These are phyloP conservation scores for Luehdorfia chinensis DNA, from an alignment of 1,140 invertebrate genomes.

Conservation along the genomic window DNA sequence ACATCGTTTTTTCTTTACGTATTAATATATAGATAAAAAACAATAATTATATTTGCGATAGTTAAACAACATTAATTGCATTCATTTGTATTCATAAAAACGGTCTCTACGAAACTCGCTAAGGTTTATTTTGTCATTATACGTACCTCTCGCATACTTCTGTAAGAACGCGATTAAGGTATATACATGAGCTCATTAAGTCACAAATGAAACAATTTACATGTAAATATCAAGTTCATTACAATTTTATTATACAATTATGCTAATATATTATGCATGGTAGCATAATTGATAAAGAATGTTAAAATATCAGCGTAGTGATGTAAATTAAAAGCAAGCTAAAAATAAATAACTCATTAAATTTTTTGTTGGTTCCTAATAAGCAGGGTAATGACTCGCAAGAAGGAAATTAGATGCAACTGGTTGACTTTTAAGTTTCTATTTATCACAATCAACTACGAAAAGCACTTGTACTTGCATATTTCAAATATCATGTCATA, in stretches of 20 bases:
- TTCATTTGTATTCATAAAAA: conserved; percentile 10
- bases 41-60: not conserved
- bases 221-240: conserved; percentile 24
- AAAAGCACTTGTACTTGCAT: too few relatives aligned
- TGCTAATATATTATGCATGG: conserved; percentile 18
- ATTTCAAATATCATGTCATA: too few relatives aligned
- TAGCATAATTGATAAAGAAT: not conserved
- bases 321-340: not conserved
- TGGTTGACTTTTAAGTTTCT: too few relatives aligned
- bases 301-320: not conserved
- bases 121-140: conserved; percentile 4
- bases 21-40: too few relatives aligned
- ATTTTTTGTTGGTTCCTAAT: conserved; percentile 1
- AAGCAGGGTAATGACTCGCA: not conserved
- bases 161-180: not conserved
- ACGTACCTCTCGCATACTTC: not conserved
- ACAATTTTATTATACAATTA: conserved; percentile 21
- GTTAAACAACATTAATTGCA: not conserved
- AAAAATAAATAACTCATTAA: not conserved
- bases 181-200: not conserved
- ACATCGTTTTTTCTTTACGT: too few relatives aligned
- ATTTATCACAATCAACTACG: too few relatives aligned
- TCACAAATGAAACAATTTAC: conserved; percentile 23
- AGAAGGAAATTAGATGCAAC: not conserved
- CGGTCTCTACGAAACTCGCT: not conserved